A percentile compares a stretch with the other conserved stretches of the same genome.
Evolutionary conservation across 1,140 invertebrate species (phyloP).

Genomic region (Chionoecetes opilio): DNA sequence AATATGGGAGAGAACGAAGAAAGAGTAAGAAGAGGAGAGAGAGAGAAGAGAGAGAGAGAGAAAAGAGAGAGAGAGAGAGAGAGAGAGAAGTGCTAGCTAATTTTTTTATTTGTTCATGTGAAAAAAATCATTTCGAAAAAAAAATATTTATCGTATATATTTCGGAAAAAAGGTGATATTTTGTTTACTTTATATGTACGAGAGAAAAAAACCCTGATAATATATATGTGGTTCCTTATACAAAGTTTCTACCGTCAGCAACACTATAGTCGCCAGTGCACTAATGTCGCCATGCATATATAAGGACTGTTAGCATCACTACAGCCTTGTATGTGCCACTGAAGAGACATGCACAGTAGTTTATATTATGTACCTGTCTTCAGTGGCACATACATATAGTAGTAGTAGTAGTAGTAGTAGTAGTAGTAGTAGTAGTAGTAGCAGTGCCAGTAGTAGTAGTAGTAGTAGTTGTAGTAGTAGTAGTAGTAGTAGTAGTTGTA

Average conservation of each 20-base stretch:
- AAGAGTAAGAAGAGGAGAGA: conserved; percentile 4
- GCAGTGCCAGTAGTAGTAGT: too few relatives aligned
- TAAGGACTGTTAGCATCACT: not conserved
- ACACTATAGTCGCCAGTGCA: not conserved
- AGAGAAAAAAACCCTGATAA: too few relatives aligned
- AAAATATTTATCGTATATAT: too few relatives aligned
- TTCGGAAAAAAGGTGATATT: too few relatives aligned
- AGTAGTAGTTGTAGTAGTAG: not conserved
- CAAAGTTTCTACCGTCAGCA: not conserved
- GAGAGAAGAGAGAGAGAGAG: not conserved
- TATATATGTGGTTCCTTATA: not conserved
- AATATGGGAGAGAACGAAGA: too few relatives aligned
- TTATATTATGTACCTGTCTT: not conserved
- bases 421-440: conserved; percentile 12
- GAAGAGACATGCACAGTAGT: too few relatives aligned
- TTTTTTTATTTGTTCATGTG: too few relatives aligned
- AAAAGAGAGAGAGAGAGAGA: not conserved
- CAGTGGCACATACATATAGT: too few relatives aligned
- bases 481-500: conserved; percentile 5
- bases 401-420: not conserved
- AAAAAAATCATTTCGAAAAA: too few relatives aligned
- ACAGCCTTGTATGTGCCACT: too few relatives aligned
- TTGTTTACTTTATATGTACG: too few relatives aligned
- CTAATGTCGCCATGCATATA: not conserved
- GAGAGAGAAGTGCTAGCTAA: too few relatives aligned